A percentile compares a stretch with the other conserved stretches of the same genome.
Conservation (phyloP, 2,888 invertebrate species). For the Amphipyra tragopoginis region DNA sequence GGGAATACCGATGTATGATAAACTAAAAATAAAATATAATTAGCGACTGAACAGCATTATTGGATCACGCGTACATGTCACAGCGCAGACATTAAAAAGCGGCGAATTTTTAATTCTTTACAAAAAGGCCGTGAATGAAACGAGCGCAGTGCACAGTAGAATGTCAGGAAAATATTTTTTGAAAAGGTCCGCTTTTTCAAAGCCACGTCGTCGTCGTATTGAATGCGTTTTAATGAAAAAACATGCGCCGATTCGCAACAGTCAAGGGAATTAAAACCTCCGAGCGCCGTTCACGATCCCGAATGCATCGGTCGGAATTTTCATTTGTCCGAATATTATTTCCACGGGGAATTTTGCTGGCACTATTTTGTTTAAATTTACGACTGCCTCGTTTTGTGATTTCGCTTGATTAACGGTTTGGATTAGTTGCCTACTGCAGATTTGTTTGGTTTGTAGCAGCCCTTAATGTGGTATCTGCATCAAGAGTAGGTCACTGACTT, state of each 20-base stretch:
- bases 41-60: slow-evolving; percentile 29
- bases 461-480: not conserved
- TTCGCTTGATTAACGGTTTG: slow-evolving; percentile 68
- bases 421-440: slow-evolving; percentile 61
- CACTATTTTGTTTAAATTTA: slow-evolving; percentile 76
- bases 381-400: slow-evolving; percentile 68
- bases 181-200: slow-evolving; percentile 87
- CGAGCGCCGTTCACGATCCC: slow-evolving; percentile 77
- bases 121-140: slow-evolving; percentile 78
- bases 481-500: not conserved
- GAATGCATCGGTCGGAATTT: slow-evolving; percentile 84
- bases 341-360: slow-evolving; percentile 74
- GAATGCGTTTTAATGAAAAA: slow-evolving; percentile 90
- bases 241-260: slow-evolving; percentile 89
- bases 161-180: slow-evolving; percentile 87
- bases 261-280: slow-evolving; percentile 89
- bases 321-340: slow-evolving; percentile 87
- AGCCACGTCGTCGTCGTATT: slow-evolving; percentile 88
- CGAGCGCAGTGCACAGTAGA: slow-evolving; percentile 77
- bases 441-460: slow-evolving; percentile 25
- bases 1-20: slow-evolving; percentile 20
- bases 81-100: slow-evolving; percentile 61
- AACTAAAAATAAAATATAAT: slow-evolving; percentile 9
- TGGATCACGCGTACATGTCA: slow-evolving; percentile 51
- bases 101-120: slow-evolving; percentile 72